Percentiles rank a stretch among this genome's conserved stretches.
Conservation (phyloP, 2,113 vertebrate species). For the Phoenicopterus ruber region DNA sequence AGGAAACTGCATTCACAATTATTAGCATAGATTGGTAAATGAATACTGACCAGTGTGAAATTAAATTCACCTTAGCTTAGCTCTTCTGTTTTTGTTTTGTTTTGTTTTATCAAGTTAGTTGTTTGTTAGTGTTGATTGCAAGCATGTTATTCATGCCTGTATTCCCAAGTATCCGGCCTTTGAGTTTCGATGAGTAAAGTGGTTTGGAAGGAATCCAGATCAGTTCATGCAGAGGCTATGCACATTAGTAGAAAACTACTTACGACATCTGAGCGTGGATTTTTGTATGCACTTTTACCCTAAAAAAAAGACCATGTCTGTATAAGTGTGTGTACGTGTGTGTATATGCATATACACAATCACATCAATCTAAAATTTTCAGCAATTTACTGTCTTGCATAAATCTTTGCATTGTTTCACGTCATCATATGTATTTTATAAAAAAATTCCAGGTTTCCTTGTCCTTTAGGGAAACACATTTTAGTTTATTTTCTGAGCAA, state of each 20-base stretch:
- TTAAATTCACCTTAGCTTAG: neutral
- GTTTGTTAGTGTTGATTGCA: neutral
- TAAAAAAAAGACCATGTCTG: neutral
- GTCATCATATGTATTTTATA: neutral
- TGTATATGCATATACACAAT: neutral
- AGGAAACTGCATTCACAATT: neutral
- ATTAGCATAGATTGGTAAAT: neutral
- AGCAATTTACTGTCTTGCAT: neutral
- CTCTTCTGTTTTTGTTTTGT: neutral
- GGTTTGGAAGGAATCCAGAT: conserved; percentile 5
- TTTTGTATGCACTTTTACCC: neutral
- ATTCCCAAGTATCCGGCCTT: neutral
- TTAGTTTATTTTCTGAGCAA: neutral
- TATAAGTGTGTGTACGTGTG: fast-evolving
- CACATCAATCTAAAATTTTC: neutral
- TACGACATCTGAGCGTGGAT: neutral
- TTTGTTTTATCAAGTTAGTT: neutral
- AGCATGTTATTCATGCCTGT: neutral
- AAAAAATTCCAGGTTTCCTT: conserved; percentile 13
- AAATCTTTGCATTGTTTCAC: neutral
- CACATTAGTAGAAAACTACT: neutral
- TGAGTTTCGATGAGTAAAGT: neutral
- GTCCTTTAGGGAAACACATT: neutral
- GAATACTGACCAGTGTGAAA: neutral
- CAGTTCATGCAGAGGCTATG: neutral